phyloP scores from a whole-genome alignment of 2,888 invertebrate species.

The Alcis repandata region DNA sequence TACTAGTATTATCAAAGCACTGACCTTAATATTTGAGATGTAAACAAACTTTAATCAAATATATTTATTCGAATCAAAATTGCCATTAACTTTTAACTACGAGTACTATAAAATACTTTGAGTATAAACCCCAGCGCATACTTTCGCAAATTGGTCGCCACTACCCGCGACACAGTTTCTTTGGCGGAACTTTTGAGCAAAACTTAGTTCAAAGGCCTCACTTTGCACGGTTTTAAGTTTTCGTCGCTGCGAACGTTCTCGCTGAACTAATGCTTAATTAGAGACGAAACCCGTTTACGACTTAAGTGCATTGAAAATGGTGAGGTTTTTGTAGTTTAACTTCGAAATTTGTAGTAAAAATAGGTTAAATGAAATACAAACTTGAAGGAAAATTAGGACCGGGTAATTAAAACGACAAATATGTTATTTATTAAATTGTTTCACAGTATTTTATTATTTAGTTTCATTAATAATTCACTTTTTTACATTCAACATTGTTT shows the following conservation, averaged over 20 bases:
- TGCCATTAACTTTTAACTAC: no score
- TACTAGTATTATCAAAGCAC: no score
- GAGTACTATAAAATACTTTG: no score
- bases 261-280: slow-evolving; percentile 36
- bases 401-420: no score
- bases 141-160: not conserved
- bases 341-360: not conserved
- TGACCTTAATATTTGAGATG: no score
- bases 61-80: no score
- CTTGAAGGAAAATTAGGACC: no score
- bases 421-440: no score
- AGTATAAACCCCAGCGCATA: not conserved
- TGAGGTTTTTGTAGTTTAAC: slow-evolving; percentile 1
- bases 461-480: no score
- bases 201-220: slow-evolving; percentile 41
- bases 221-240: slow-evolving; percentile 34
- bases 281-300: slow-evolving; percentile 25
- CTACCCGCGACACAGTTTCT: slow-evolving; percentile 39
- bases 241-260: slow-evolving; percentile 37
- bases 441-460: no score
- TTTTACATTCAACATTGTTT: no score
- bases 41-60: no score
- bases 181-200: slow-evolving; percentile 31
- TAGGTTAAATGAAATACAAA: not conserved
- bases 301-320: slow-evolving; percentile 13